These are phyloP conservation scores for Macrotis lagotis DNA, from an alignment of 2,113 vertebrate species.

Conservation along the genomic window DNA sequence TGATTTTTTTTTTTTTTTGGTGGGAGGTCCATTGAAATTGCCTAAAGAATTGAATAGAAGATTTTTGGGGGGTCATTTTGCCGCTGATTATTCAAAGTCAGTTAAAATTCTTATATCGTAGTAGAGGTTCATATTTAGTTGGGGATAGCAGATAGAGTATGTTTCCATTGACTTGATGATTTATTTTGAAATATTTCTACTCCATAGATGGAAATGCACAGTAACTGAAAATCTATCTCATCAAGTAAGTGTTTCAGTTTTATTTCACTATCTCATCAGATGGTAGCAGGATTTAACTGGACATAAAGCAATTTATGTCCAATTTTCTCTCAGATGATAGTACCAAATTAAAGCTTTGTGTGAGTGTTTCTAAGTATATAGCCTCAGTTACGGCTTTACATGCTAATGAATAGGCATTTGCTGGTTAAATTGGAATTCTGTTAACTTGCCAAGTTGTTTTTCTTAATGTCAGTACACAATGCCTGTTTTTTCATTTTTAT, in stretches of 20 bases:
- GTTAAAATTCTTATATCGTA: slow-evolving; percentile 36
- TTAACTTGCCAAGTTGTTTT: slow-evolving; percentile 67
- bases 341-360: slow-evolving; percentile 69
- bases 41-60: background rate
- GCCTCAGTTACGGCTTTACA: slow-evolving; percentile 65
- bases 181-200: slow-evolving; percentile 76
- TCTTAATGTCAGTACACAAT: slow-evolving; percentile 52
- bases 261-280: slow-evolving; percentile 64
- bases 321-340: slow-evolving; percentile 74
- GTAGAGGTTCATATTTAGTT: slow-evolving; percentile 62
- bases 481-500: slow-evolving; percentile 46
- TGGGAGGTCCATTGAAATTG: slow-evolving; percentile 12
- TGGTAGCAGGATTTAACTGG: slow-evolving; percentile 68
- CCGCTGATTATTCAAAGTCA: slow-evolving; percentile 60
- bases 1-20: slow-evolving; percentile 19
- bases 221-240: slow-evolving; percentile 72
- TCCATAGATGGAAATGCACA: slow-evolving; percentile 75
- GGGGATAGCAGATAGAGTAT: slow-evolving; percentile 39
- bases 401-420: slow-evolving; percentile 72
- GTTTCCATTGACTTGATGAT: slow-evolving; percentile 47
- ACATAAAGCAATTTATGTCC: slow-evolving; percentile 70
- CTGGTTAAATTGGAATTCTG: slow-evolving; percentile 74
- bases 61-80: slow-evolving; percentile 6
- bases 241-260: slow-evolving; percentile 75
- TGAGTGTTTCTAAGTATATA: slow-evolving; percentile 65